Conservation (phyloP, 1,140 invertebrate genomes). For the Halyomorpha halys region DNA sequence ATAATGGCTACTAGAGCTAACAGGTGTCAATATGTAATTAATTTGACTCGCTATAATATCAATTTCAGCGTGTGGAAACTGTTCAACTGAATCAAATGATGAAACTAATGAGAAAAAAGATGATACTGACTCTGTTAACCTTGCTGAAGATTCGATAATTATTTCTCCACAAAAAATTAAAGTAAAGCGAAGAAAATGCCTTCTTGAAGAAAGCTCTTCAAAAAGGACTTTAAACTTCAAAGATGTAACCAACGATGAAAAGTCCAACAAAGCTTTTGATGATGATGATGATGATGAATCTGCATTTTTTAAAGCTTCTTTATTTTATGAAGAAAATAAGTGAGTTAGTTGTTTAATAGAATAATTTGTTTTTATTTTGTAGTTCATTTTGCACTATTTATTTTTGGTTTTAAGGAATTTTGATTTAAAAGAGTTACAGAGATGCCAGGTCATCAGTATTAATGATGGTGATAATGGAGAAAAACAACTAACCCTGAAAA, state of each 20-base stretch:
- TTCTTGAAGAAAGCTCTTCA: not conserved
- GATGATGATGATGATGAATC: not conserved
- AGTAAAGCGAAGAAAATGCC: not conserved
- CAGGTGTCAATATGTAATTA: no score
- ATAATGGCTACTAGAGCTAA: no score
- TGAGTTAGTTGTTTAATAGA: not conserved
- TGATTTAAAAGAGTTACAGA: not conserved
- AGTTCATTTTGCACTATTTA: not conserved
- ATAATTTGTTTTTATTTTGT: not conserved
- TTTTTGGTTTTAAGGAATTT: not conserved
- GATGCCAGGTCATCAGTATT: not conserved
- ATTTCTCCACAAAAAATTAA: slow-evolving; percentile 1
- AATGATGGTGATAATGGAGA: not conserved
- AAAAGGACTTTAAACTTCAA: not conserved
- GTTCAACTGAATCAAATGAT: no score
- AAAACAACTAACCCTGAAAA: not conserved
- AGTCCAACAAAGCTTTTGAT: not conserved
- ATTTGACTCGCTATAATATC: no score
- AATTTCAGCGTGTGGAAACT: no score
- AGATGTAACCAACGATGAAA: not conserved
- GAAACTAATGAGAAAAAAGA: not conserved
- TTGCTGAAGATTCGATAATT: not conserved
- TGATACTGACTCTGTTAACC: not conserved
- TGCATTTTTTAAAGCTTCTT: not conserved
- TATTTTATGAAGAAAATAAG: slow-evolving; percentile 1